Conservation (phyloP, 2,797 vertebrate genomes). For the Megaceryle alcyon region DNA sequence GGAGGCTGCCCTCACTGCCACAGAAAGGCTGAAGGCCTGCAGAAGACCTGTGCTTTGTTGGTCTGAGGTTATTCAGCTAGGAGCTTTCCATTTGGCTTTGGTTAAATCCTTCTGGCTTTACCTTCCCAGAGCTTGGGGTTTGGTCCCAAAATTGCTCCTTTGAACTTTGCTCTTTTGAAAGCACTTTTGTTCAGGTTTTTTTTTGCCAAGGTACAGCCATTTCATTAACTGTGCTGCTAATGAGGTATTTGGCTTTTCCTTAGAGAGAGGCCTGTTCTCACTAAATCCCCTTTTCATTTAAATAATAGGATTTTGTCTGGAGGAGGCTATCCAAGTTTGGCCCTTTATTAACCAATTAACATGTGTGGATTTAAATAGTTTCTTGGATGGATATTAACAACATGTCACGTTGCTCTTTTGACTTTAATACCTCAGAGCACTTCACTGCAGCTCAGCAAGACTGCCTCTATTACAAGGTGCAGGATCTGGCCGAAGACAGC, state of each 20-base stretch:
- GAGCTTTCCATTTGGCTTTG: neutral
- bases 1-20: neutral
- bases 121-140: neutral
- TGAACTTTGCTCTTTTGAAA: neutral
- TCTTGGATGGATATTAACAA: neutral
- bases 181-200: neutral
- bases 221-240: neutral
- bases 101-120: neutral
- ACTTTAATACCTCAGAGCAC: neutral
- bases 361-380: slow-evolving; percentile 14
- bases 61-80: neutral
- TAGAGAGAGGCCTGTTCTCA: neutral
- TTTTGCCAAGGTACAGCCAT: neutral
- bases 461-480: neutral
- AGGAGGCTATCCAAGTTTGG: neutral
- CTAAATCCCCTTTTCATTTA: slow-evolving; percentile 23
- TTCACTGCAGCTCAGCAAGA: neutral
- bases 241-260: slow-evolving; percentile 48
- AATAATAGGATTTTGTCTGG: neutral
- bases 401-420: neutral
- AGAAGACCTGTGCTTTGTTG: neutral
- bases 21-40: neutral
- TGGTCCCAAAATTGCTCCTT: neutral
- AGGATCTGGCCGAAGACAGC: neutral
- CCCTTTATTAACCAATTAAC: slow-evolving; percentile 32